Base-by-base conservation (phyloP, 2,113 vertebrate genomes). In the pig (Sus scrofa) region DNA sequence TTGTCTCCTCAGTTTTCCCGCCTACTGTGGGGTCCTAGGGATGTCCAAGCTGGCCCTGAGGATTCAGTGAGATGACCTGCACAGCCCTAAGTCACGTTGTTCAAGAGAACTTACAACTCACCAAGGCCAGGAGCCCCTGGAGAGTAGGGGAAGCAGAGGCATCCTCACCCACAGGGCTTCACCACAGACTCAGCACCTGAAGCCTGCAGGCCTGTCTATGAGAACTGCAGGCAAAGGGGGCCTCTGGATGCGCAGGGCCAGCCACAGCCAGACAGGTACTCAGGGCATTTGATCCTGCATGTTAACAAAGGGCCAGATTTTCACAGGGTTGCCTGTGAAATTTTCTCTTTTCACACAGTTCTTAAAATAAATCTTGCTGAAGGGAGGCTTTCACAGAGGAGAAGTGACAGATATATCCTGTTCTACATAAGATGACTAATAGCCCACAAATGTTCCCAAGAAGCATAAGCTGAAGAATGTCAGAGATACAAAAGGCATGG, bases 341-440 rank as follows among this genome's bases (percentile, higher is more conserved):
- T 56, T 86, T 78, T 97, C 89, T 97, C 89, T 97, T 87, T 91
- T 96, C 94, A 78, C 96, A 96, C 68, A 63, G 79, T 93, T 91
- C 97, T 96, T 89, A 97, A 98, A 98, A 97, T 98, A 97, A 96
- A 94, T 95, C 97, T 71, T 91, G 90, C 84, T 89, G 89, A 93
- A 97, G 79, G 89, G 86, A 94, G 94, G 78, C 84, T 89, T 98
- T 97, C 92, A 67, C 96, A 94, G 85, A 63, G 26, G 73, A 96
- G 92, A 94, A 92, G 94, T 96, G 97, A 94, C 97, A 94, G 95
- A 96, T 97, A 97, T 96, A 97, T 95, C 90, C 90, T 96, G 97
- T 93, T 96, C 97, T 95, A 78, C 96, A 96, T 93, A 95, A 97
- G 97, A 97, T 98, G 97, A 97, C 96, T 96, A 97, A 97, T 95